Conservation (phyloP, 1,140 invertebrate genomes). For the Heliconius hewitsoni region DNA sequence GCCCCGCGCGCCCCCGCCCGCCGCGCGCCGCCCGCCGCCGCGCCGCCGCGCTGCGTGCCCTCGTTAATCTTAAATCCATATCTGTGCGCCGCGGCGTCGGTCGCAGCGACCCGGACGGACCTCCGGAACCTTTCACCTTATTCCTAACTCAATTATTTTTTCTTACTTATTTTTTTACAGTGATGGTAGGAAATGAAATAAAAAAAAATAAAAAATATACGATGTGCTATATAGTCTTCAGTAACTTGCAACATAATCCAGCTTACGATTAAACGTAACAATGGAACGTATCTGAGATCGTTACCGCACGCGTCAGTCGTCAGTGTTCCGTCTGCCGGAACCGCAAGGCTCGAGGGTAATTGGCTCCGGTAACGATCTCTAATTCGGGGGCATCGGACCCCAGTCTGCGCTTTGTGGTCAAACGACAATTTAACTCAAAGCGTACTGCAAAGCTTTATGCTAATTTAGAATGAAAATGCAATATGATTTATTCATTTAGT, state of each 20-base stretch:
- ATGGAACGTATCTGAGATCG: conserved; percentile 32
- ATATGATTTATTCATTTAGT: conserved; percentile 6
- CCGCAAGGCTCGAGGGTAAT: conserved; percentile 47
- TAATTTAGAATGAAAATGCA: conserved; percentile 5
- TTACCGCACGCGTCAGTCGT: conserved; percentile 28
- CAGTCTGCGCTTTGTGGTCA: conserved; percentile 50
- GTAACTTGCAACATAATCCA: background rate
- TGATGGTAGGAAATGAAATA: background rate
- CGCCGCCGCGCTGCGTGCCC: conserved; percentile 54
- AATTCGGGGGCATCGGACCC: conserved; percentile 43
- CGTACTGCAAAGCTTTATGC: conserved; percentile 18
- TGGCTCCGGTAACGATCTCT: conserved; percentile 47
- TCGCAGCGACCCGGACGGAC: conserved; percentile 44
- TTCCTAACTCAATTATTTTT: background rate
- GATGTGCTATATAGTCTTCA: background rate
- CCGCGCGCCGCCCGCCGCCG: conserved; percentile 39
- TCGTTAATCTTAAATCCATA: conserved; percentile 80
- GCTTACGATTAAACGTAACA: background rate
- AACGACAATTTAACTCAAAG: conserved; percentile 45
- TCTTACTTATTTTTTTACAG: background rate
- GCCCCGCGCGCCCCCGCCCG: conserved; percentile 51
- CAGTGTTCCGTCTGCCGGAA: conserved; percentile 39
- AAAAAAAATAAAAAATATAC: background rate
- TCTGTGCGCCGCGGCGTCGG: conserved; percentile 62
- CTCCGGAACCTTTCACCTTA: conserved; percentile 28